phyloP scores from a whole-genome alignment of 2,888 invertebrate genomes.

The Notodonta dromedarius region DNA sequence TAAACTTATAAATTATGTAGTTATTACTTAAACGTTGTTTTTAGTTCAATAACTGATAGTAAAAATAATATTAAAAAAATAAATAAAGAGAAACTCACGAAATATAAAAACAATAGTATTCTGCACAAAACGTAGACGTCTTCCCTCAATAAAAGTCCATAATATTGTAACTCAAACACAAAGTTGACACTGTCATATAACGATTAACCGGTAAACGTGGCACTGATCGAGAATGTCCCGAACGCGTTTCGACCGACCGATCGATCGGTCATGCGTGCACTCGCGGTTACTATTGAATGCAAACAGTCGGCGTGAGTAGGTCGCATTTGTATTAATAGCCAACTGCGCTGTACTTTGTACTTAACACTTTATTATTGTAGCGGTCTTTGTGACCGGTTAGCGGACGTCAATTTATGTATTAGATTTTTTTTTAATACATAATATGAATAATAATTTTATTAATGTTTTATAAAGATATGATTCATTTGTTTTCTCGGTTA shows the following conservation, averaged over 20 bases:
- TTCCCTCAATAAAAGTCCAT: constrained; percentile 35
- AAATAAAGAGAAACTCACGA: background rate
- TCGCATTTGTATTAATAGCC: constrained; percentile 73
- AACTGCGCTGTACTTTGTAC: constrained; percentile 42
- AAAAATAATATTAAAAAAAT: background rate
- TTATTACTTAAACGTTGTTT: no score
- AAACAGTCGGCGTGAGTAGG: constrained; percentile 56
- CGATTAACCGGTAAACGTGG: constrained; percentile 34
- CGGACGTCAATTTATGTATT: constrained; percentile 12
- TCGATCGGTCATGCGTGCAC: constrained; percentile 53
- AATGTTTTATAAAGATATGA: no score
- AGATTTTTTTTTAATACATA: constrained; percentile 5
- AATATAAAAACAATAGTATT: background rate
- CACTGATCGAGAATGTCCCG: constrained; percentile 27
- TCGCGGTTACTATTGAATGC: constrained; percentile 54
- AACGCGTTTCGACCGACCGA: constrained; percentile 25
- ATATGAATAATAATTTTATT: no score
- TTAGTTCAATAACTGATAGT: background rate
- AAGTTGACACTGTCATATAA: constrained; percentile 23
- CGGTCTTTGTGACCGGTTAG: constrained; percentile 24
- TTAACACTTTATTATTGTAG: constrained; percentile 34
- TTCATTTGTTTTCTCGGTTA: no score
- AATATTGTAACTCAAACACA: constrained; percentile 47
- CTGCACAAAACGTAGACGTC: constrained; percentile 28
- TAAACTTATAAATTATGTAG: no score